phyloP scores from a whole-genome alignment of 2,888 invertebrate genomes.

The Bembecia ichneumoniformis region DNA sequence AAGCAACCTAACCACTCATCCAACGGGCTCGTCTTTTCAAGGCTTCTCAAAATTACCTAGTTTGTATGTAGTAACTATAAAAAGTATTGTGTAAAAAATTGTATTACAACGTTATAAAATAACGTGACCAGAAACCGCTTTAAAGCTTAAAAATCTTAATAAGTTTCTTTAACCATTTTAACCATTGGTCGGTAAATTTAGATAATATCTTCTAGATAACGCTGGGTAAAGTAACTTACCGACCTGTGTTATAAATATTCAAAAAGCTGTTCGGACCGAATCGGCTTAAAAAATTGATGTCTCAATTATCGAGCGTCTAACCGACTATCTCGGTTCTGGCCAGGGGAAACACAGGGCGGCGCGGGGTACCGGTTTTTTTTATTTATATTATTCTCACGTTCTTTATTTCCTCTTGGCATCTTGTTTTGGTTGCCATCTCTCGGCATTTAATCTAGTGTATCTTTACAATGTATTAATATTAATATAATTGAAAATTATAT shows the following conservation, averaged over 20 bases:
- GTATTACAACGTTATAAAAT: no score
- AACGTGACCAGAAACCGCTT: conserved; percentile 15
- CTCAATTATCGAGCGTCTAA: conserved; percentile 56
- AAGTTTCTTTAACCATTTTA: no score
- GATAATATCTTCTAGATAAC: conserved; percentile 58
- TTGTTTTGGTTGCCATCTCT: conserved; percentile 17
- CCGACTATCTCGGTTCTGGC: conserved; percentile 14
- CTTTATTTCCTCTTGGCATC: conserved; percentile 60
- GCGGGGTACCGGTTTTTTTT: conserved; percentile 24
- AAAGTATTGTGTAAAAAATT: no score
- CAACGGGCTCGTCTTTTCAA: no score
- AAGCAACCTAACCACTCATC: no score
- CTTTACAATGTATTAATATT: no score
- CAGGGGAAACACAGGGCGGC: conserved; percentile 5
- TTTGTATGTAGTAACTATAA: no score
- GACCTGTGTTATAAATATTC: conserved; percentile 65
- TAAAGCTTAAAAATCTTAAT: no score
- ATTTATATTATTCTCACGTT: conserved; percentile 69
- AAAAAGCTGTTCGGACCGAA: conserved; percentile 24
- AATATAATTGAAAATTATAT: no score
- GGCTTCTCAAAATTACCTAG: no score
- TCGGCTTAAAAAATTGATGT: conserved; percentile 63
- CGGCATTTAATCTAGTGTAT: conserved; percentile 5
- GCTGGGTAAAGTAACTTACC: conserved; percentile 59
- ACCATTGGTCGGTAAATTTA: conserved; percentile 12